These are phyloP conservation scores for Lagopus muta DNA, from an alignment of 2,113 vertebrate species.

Conservation along the genomic window DNA sequence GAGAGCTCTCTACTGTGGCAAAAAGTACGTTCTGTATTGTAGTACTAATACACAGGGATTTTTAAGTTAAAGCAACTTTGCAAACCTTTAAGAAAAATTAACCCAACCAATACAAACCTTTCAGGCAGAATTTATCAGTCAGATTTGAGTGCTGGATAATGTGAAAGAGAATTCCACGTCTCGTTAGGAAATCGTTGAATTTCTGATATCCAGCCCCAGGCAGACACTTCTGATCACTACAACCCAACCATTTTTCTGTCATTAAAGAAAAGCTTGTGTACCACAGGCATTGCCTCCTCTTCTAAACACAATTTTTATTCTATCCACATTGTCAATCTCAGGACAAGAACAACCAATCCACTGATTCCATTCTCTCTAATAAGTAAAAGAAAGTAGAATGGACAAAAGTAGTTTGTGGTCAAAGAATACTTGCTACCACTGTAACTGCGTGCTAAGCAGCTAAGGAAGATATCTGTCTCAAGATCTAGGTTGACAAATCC, in stretches of 20 bases:
- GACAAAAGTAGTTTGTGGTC: neutral
- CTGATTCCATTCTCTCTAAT: neutral
- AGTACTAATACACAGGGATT: neutral
- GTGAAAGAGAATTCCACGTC: neutral
- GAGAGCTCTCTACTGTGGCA: neutral
- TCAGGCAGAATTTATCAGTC: neutral
- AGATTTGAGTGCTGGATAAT: neutral
- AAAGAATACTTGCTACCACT: neutral
- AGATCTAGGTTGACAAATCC: neutral
- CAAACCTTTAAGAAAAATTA: neutral
- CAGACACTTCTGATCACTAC: neutral
- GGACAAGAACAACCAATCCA: neutral
- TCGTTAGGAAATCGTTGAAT: neutral
- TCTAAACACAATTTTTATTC: neutral
- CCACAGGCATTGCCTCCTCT: neutral
- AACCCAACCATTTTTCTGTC: neutral
- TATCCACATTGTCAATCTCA: neutral
- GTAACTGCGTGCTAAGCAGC: neutral
- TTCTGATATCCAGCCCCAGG: neutral
- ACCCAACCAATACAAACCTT: neutral
- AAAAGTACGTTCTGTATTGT: neutral
- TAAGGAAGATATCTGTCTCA: neutral
- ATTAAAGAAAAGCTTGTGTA: neutral
- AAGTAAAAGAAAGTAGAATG: neutral
- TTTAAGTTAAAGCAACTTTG: neutral